Base-by-base conservation (phyloP, 2,888 invertebrate genomes). In the Nomada ruficornis region DNA sequence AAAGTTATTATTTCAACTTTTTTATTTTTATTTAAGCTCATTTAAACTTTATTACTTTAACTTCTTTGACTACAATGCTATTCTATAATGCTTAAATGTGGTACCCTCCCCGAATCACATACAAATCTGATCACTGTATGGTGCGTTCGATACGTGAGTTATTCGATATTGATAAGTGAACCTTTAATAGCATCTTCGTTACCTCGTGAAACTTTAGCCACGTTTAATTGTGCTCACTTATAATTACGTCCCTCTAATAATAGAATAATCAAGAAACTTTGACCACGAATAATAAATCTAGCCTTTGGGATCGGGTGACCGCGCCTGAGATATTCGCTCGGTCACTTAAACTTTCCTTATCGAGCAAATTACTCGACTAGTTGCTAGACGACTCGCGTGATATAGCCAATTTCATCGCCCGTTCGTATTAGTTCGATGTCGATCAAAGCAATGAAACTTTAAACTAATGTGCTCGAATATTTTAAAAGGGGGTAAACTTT, bases 241-340 rank as follows among this genome's bases (percentile, higher is more conserved):
- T 57, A 72, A 55, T 84, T 78, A 76, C 82, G 54, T 65, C 42
- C 2, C 44, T 50, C 47, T 76, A 78, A 76, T 78, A 71, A 69
- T 62, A 62, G 63, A 68, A 72, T 76, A 82, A 86, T 82, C 77
- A 79, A 69, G 77, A 54, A 86, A 80, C 75, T 86, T 86, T 52
- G 36, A 79, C 62, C 57, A 29, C 54, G 72, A 79, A 77, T 82
- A 82, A 86, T 86, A 86, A 86, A 86, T 81, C 84, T 62, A 64
- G 74, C 79, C 77, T 63, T 86, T 63, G 72, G 60, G 62, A 69
- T 69, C 82, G 77, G 54, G 47, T 70, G 70, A 83, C 80, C 67
- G 68, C 71, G 50, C 64, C 67, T 50, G 50, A 72, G 52, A 75
- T 69, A 71, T 54, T 72, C 80, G 54, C 52, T 52, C 69, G 70